phyloP scores from a whole-genome alignment of 2,113 vertebrate genomes.

The Thamnophis sirtalis region DNA sequence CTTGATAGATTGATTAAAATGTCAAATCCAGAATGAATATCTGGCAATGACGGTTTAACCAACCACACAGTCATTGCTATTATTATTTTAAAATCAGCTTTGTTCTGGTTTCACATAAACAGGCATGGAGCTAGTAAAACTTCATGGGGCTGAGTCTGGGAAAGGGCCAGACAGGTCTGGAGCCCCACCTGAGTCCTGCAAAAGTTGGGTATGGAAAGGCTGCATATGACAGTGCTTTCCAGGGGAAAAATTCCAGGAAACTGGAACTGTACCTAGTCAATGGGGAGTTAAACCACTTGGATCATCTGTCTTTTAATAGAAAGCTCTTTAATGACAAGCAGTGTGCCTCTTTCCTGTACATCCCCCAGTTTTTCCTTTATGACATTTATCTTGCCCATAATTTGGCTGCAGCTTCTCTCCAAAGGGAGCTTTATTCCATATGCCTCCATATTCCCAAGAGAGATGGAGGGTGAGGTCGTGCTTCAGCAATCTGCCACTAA shows the following conservation, averaged over 20 bases:
- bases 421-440: conserved; percentile 1
- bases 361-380: conserved; percentile 10
- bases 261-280: too few species aligned
- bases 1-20: background rate
- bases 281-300: background rate
- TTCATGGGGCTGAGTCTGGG: background rate
- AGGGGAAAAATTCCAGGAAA: background rate
- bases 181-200: background rate
- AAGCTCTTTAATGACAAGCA: background rate
- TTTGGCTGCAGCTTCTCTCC: background rate
- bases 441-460: background rate
- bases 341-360: background rate
- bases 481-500: conserved; percentile 3
- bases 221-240: background rate
- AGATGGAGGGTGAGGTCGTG: background rate
- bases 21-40: background rate
- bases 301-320: background rate
- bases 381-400: conserved; percentile 5
- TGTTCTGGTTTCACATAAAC: background rate
- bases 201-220: background rate
- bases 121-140: background rate
- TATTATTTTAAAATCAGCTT: background rate
- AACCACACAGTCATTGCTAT: background rate
- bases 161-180: background rate
- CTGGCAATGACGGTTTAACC: background rate